Evolutionary conservation across 2,113 vertebrate species (phyloP).

Genomic region (Camelus bactrianus): DNA sequence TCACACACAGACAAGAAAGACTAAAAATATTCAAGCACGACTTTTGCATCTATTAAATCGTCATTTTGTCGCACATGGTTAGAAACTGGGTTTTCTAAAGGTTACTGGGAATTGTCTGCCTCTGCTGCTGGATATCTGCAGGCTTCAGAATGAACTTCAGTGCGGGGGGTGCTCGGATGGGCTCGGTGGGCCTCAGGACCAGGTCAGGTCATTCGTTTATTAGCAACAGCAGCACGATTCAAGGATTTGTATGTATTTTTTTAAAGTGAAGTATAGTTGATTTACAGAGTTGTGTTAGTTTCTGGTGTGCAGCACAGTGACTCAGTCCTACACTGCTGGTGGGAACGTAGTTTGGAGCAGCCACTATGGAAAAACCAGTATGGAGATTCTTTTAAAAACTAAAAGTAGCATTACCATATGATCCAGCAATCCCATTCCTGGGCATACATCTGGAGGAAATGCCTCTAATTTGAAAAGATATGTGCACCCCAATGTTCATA

Average conservation of each 20-base stretch:
- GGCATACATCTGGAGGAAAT: too few species aligned
- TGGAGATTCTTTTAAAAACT: too few species aligned
- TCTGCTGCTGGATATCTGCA: neutral
- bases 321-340: too few species aligned
- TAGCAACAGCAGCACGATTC: neutral
- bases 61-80: neutral
- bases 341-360: too few species aligned
- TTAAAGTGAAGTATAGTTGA: too few species aligned
- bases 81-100: neutral
- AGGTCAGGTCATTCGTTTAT: neutral
- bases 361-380: too few species aligned
- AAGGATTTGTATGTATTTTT: neutral
- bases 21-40: constrained; percentile 58
- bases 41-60: neutral
- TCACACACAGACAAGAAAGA: neutral
- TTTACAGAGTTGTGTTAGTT: too few species aligned
- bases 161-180: accelerated
- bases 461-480: too few species aligned
- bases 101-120: neutral
- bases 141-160: neutral
- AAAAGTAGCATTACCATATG: too few species aligned
- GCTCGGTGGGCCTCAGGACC: neutral
- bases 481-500: too few species aligned
- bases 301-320: too few species aligned
- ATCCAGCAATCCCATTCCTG: too few species aligned